A percentile compares a stretch with the other conserved stretches of the same genome.
phyloP scores from a whole-genome alignment of 2,797 vertebrate species.

The Steatocranus sp. region DNA sequence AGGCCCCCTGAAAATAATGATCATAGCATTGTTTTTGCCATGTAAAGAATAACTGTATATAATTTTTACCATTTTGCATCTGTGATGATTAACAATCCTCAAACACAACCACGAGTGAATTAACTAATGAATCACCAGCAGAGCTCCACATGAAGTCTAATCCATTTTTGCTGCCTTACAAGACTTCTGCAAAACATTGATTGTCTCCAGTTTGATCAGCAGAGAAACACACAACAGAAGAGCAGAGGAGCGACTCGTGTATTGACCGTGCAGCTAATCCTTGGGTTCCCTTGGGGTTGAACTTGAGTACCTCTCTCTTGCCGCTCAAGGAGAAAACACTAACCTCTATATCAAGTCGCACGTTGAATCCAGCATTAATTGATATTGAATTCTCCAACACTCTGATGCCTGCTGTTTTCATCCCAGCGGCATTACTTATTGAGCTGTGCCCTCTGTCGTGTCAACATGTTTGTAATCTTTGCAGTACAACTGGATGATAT shows the following conservation, averaged over 20 bases:
- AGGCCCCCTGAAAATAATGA: not conserved
- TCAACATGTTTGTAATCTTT: conserved; percentile 13
- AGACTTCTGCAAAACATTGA: not conserved
- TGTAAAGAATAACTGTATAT: not conserved
- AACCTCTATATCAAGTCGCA: conserved; percentile 45
- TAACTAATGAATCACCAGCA: not conserved
- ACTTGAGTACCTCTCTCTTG: conserved; percentile 26
- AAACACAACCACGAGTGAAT: not conserved
- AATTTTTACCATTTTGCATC: not conserved
- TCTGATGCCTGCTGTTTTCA: conserved; percentile 43
- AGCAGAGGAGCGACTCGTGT: conserved; percentile 10
- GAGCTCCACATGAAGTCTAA: not conserved
- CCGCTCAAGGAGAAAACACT: conserved; percentile 44
- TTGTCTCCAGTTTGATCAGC: conserved; percentile 2
- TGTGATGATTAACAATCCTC: not conserved
- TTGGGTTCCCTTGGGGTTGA: conserved; percentile 18
- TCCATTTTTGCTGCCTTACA: not conserved
- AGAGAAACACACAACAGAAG: not conserved
- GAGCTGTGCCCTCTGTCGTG: not conserved
- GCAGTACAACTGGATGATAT: not conserved
- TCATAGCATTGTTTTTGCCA: not conserved
- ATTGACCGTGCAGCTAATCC: conserved; percentile 51
- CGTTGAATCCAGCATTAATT: conserved; percentile 55
- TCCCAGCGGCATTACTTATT: conserved; percentile 13
- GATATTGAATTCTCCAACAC: conserved; percentile 61